phyloP scores from a whole-genome alignment of 37 sponge, comb jelly and placozoan genomes.

The Lycopodina hypogea region DNA sequence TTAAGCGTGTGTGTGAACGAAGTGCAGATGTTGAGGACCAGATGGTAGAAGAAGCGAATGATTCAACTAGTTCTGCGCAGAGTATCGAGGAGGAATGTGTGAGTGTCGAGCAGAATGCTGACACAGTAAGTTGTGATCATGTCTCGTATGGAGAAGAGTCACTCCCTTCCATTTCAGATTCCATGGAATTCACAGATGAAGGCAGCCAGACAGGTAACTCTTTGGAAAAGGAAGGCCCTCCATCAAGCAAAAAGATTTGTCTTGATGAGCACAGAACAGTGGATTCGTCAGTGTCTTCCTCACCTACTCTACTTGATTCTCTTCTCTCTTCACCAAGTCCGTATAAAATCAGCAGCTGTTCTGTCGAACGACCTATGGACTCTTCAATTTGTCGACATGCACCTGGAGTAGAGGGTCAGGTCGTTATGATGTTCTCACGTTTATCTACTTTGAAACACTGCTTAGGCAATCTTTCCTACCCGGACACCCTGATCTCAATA shows the following conservation, averaged over 20 bases:
- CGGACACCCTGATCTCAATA: slow-evolving; percentile 37
- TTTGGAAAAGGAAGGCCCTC: neutral
- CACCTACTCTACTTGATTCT: slow-evolving; percentile 62
- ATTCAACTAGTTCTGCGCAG: neutral
- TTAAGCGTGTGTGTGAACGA: neutral
- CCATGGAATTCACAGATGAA: neutral
- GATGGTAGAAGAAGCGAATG: neutral
- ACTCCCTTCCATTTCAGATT: too few relatives aligned
- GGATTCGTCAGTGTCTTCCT: slow-evolving; percentile 9
- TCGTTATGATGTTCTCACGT: slow-evolving; percentile 47
- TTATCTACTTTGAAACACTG: slow-evolving; percentile 57
- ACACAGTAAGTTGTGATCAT: too few relatives aligned
- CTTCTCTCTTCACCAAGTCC: slow-evolving; percentile 52
- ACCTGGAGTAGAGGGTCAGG: slow-evolving; percentile 10
- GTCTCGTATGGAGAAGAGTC: too few relatives aligned
- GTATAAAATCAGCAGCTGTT: slow-evolving; percentile 10
- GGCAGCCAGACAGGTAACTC: neutral
- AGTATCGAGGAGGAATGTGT: neutral
- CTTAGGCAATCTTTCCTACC: slow-evolving; percentile 27
- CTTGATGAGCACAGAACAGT: slow-evolving; percentile 1
- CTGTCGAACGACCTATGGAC: neutral
- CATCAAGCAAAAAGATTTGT: slow-evolving; percentile 13
- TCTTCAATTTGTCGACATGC: neutral
- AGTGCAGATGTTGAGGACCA: neutral
- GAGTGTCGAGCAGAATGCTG: neutral